These are phyloP conservation scores for Enteromius thamalakanensis DNA, from an alignment of 2,797 vertebrate genomes.

Conservation along the genomic window DNA sequence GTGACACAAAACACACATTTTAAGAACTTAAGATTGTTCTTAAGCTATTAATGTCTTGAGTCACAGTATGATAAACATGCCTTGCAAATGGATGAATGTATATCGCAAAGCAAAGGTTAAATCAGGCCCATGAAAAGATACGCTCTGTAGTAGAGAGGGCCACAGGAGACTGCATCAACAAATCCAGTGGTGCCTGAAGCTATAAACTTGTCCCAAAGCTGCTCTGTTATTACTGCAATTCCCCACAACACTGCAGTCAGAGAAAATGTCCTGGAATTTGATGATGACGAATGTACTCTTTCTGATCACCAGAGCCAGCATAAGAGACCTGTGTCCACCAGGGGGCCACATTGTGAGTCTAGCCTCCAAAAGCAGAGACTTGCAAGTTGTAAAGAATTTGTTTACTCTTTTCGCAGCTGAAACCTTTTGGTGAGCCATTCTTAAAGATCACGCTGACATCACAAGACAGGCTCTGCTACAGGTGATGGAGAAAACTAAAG, in stretches of 20 bases:
- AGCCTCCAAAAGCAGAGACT: not conserved
- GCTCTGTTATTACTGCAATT: not conserved
- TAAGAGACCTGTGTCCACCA: not conserved
- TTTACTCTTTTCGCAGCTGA: not conserved
- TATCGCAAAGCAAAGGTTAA: not conserved
- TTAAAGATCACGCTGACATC: not conserved
- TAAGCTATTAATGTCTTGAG: not conserved
- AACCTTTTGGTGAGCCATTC: not conserved
- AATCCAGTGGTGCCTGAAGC: not conserved
- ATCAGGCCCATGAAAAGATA: not conserved
- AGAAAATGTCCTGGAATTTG: not conserved
- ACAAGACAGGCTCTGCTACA: not conserved
- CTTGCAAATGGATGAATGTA: not conserved
- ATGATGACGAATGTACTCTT: not conserved
- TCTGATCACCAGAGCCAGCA: not conserved
- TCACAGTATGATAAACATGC: not conserved
- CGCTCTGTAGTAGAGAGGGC: too few species aligned
- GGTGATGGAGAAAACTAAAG: not conserved
- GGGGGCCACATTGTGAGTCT: not conserved
- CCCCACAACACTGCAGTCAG: not conserved
- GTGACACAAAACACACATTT: not conserved
- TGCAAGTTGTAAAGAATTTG: not conserved
- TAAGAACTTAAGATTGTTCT: not conserved
- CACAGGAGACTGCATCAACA: not conserved
- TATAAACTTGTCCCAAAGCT: not conserved